Evolutionary conservation across 2,113 vertebrate species (phyloP), one percentile per base, ranked within the genome.

Genomic region (Rhinogobius similis): DNA sequence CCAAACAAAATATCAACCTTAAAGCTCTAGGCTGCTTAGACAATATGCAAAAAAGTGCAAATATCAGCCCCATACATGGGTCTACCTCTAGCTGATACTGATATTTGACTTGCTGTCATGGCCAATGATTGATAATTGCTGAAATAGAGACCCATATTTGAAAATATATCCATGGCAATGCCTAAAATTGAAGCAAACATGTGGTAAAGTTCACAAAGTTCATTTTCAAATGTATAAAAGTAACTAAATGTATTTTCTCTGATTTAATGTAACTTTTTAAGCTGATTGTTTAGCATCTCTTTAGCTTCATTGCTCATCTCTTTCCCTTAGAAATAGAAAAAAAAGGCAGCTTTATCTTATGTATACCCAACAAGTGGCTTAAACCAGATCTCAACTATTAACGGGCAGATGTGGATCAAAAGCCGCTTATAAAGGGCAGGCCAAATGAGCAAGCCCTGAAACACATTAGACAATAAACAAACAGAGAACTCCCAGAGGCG

Each of bases 401-500:
- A 7, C 1, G 48, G 64, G 67, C 81, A 83, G 70, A 84, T 82
- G 83, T 11, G 32, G 74, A 78, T 87, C 76, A 81, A 85, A 82
- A 50, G 8, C 7, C 1, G 23, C 38, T 72, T 85, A 70, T 66
- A 58, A 86, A 62, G 32, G 24, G 36, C 38, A n/a, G 5, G 61
- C 62, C 73, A 77, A 85, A 76, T 61, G 83, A 85, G 87, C 84
- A 43, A 13, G 24, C 77, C 76, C 72, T 81, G 83, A 87, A 88
- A 87, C 66, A 73, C 78, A 88, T 90, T 82, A 86, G 70, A 81
- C 76, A 65, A 79, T 83, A 89, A 88, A 89, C 74, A 89, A 90
- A 88, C 85, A 86, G 87, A 88, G 83, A 83, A 77, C 70, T 48
- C 70, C 74, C 32, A 61, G 68, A 64, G 70, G 66, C 75, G 83